Conservation (phyloP, 2,888 invertebrate species). For the Brenthis daphne region DNA sequence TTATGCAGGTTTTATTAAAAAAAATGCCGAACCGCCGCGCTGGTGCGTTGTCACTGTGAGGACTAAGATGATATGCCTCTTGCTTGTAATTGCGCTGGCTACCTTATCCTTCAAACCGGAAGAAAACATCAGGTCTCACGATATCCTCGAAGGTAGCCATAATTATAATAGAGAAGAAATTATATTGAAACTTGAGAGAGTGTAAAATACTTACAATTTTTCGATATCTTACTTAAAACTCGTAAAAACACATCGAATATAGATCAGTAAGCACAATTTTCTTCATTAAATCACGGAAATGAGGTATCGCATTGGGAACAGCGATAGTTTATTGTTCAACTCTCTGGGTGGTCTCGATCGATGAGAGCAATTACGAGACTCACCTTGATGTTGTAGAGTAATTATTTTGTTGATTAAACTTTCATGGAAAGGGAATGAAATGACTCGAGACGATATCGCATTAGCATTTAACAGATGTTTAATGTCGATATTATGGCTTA, state of each 20-base stretch:
- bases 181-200: too few relatives aligned
- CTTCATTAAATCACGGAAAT: conserved; percentile 5
- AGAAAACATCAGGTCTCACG: too few relatives aligned
- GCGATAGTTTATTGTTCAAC: conserved; percentile 10
- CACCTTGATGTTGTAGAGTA: conserved; percentile 23
- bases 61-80: too few relatives aligned
- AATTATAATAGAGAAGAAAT: too few relatives aligned
- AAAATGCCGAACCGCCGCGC: too few relatives aligned
- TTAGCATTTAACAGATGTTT: conserved; percentile 15
- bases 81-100: too few relatives aligned
- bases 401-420: conserved; percentile 31
- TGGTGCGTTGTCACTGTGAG: too few relatives aligned
- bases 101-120: too few relatives aligned
- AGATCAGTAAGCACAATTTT: background rate
- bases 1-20: too few relatives aligned
- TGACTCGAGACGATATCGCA: conserved; percentile 8
- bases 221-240: background rate
- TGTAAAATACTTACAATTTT: too few relatives aligned
- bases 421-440: conserved; percentile 18
- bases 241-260: background rate
- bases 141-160: too few relatives aligned
- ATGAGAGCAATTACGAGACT: conserved; percentile 28
- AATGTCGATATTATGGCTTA: background rate
- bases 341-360: conserved; percentile 32
- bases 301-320: conserved; percentile 4